These are phyloP conservation scores for Pempheris klunzingeri DNA, from an alignment of 2,797 vertebrate species.

Conservation along the genomic window DNA sequence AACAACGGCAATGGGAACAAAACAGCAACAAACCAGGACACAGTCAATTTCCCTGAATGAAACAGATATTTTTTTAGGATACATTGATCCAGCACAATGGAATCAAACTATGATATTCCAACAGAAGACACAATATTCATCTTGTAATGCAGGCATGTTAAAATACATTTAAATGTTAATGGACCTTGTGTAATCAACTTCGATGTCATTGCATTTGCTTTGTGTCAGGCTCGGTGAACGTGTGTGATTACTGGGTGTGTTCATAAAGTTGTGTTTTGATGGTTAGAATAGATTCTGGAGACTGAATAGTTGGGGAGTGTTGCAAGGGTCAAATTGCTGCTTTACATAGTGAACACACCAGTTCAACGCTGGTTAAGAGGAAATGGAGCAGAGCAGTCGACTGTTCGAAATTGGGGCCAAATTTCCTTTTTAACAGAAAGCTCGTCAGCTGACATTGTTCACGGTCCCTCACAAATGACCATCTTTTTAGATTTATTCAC, in stretches of 20 bases:
- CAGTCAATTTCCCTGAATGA: slow-evolving; percentile 38
- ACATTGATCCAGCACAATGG: slow-evolving; percentile 21
- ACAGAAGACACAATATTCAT: slow-evolving; percentile 11
- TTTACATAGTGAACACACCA: slow-evolving; percentile 53
- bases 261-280: slow-evolving; percentile 20
- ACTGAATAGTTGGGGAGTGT: neutral
- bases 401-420: slow-evolving; percentile 41
- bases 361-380: neutral
- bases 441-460: neutral
- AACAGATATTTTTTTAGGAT: slow-evolving; percentile 14
- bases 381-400: slow-evolving; percentile 29
- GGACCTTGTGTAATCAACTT: slow-evolving; percentile 36
- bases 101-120: slow-evolving; percentile 40
- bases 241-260: slow-evolving; percentile 38
- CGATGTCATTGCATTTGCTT: slow-evolving; percentile 13
- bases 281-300: neutral
- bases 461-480: neutral
- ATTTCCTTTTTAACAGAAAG: slow-evolving; percentile 8
- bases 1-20: slow-evolving; percentile 45
- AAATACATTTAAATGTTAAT: slow-evolving; percentile 30
- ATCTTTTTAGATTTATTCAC: slow-evolving; percentile 7
- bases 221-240: slow-evolving; percentile 21
- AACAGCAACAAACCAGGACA: slow-evolving; percentile 40
- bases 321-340: slow-evolving; percentile 42
- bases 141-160: slow-evolving; percentile 19